Evolutionary conservation across 1,140 invertebrate genomes (phyloP), one percentile per base, ranked within the genome.

Genomic region (Portunus trituberculatus): DNA sequence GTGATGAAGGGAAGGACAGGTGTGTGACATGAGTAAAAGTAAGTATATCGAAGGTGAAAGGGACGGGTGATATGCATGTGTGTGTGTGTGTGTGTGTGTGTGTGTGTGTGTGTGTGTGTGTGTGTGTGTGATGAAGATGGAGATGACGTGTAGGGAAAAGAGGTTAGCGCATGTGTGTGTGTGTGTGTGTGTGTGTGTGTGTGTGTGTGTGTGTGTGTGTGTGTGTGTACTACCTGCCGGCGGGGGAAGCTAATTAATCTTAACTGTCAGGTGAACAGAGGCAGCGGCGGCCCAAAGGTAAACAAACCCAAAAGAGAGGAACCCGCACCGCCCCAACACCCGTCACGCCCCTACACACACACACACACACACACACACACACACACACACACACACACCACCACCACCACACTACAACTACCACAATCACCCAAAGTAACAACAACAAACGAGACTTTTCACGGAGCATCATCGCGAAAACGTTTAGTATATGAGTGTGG

Each of bases 241-340:
- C 20, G 67, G 87, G 46, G 83, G 59, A 67, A 45, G n/a, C 84
- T 93, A 93, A 93, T 93, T 93, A 93, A 93, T 93, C 92, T 93
- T 93, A 93, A 86, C 92, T 93, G 92, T 76, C 92, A 93, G 84
- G 92, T 93, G 92, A 87, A 93, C 92, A 93, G 45, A 88, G 92
- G 92, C 46, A 87, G 92, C 46, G 46, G 92, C 46, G 46, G 39
- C 46, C 82, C 89, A n/a, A 87, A 93, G 59, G 92, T 88, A 87
- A 93, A 93, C 92, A 93, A 91, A 76, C 52, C 90, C 29, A 91
- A 76, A n/a, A 76, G 67, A 76, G 67, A 76, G 67, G n/a, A n/a
- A 76, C 86, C 31, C 45, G 12, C 86, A 20, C 32, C 31, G 20
- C n/a, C 45, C n/a, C 45, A 25, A 8, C 31, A 16, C n/a, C 86